These are phyloP conservation scores for Pterobdella sp. DNA, from an alignment of 2,888 invertebrate species.

Conservation along the genomic window DNA sequence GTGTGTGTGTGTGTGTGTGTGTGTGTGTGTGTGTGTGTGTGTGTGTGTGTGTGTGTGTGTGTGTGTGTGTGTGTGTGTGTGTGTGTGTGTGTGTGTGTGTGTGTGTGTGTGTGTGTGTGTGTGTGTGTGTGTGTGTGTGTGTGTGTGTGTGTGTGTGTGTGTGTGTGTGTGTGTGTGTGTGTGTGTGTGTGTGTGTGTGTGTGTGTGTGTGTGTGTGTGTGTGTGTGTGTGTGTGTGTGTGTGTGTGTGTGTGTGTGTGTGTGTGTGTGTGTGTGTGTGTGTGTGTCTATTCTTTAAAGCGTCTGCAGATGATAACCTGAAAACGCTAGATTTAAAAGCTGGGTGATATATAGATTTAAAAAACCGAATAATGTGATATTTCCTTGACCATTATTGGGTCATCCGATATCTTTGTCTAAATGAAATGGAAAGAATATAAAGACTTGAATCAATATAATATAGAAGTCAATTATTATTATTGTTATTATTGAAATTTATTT, in stretches of 20 bases:
- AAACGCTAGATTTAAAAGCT: no score
- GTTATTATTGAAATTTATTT: no score
- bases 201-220: background rate
- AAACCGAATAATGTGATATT: no score
- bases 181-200: background rate
- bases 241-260: slow-evolving; percentile 1
- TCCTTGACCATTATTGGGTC: no score
- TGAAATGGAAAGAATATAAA: no score
- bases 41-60: background rate
- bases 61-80: background rate
- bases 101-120: background rate
- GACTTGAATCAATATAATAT: no score
- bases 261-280: slow-evolving; percentile 1
- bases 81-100: background rate
- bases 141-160: slow-evolving; percentile 4
- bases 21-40: background rate
- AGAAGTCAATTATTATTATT: no score
- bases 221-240: slow-evolving; percentile 1
- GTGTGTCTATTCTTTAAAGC: background rate
- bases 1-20: background rate
- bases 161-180: slow-evolving; percentile 4
- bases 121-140: background rate
- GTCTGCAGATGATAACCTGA: no score
- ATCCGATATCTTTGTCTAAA: no score
- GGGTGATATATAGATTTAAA: no score